Conservation (phyloP, 2,888 invertebrate species). For the Cynaeus angustus region DNA sequence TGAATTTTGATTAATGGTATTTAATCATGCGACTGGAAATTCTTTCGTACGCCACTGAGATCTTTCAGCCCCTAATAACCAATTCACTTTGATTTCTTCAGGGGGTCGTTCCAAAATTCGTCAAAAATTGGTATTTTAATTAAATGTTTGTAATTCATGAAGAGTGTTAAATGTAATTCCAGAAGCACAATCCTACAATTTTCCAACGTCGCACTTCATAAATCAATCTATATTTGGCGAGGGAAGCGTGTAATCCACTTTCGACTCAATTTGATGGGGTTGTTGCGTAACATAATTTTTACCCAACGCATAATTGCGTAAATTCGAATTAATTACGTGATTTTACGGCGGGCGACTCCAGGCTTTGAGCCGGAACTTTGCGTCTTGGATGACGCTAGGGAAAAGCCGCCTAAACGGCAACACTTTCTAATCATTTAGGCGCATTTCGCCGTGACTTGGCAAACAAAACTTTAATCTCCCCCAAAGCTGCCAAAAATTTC, state of each 20-base stretch:
- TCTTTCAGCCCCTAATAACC: background rate
- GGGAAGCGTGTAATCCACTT: conserved; percentile 2
- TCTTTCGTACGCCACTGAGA: background rate
- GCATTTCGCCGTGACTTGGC: background rate
- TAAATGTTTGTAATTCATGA: conserved; percentile 19
- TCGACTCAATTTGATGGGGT: conserved; percentile 7
- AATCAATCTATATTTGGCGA: background rate
- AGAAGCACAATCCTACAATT: conserved; percentile 17
- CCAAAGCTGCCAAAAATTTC: conserved; percentile 41
- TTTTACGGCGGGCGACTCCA: conserved; percentile 10
- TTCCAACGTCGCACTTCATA: background rate
- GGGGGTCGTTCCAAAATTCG: background rate
- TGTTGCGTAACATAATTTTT: conserved; percentile 4
- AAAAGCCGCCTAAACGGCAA: background rate
- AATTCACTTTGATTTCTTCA: no score
- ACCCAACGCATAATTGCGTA: background rate
- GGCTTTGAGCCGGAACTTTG: background rate
- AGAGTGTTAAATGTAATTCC: conserved; percentile 20
- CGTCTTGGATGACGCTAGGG: background rate
- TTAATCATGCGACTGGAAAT: background rate
- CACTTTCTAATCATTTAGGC: no score
- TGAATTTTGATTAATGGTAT: conserved; percentile 2
- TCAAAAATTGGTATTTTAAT: conserved; percentile 25
- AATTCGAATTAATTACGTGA: conserved; percentile 1
- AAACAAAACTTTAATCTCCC: conserved; percentile 4